Base-by-base conservation (phyloP, 92 coral and sea anemone genomes). In the Porites cylindrica region DNA sequence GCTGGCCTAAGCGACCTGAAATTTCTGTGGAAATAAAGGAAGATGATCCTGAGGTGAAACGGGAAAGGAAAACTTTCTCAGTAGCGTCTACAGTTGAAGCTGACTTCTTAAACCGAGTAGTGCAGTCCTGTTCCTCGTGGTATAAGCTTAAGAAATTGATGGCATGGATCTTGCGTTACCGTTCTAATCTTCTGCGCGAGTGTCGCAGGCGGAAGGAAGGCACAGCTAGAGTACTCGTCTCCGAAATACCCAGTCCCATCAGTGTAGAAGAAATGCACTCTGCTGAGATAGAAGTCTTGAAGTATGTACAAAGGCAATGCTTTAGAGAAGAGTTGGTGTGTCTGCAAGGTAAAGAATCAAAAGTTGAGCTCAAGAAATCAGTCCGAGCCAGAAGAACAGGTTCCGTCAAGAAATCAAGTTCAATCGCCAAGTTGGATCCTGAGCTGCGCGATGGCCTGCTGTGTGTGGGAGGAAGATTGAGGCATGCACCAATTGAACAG, bases 21-120 rank as follows among this genome's bases (percentile, higher is more conserved):
- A 80, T 62, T 0, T 12, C 84, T 29, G 73, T 18, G 10, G 66
- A 75, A 18, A 29, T 83, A 21, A 69, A 66, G 58, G 91, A 76
- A 81, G 81, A 90, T 80, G 95, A 92, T 77, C 91, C 91, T 8
- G 95, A 92, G 66, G 72, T 89, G 20, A 92, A 92, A 69, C 77
- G 38, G 11, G 87, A 65, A 72, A 26, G 82, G 12, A 75, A 73
- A 47, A 23, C 82, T 3, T 76, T 67, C 51, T 81, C 88, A 58
- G 52, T 67, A 9, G 73, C 75, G 23, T 56, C 76, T 11, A 63
- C 63, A 60, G 51, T 16, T 63, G 66, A 56, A 13, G 63, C 38
- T 17, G 70, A 87, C 66, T 68, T 72, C 2, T 8, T 73, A 3
- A 62, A 77, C 29, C 85, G 72, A 20, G 79, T 88, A 6, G 78